These are phyloP conservation scores for Sinocyclocheilus anophthalmus DNA, from an alignment of 2,113 vertebrate species.

Conservation along the genomic window DNA sequence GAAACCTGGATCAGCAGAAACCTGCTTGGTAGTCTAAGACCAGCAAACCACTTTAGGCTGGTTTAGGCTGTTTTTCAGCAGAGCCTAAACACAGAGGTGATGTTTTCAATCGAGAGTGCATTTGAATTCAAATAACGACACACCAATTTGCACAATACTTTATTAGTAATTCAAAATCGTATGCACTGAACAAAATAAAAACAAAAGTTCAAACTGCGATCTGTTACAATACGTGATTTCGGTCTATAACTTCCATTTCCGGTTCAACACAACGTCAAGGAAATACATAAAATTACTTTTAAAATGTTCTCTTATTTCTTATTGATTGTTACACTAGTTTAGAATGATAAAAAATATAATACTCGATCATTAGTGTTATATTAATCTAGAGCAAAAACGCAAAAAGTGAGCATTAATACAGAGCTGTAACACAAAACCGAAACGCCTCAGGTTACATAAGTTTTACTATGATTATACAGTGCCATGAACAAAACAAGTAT, in stretches of 20 bases:
- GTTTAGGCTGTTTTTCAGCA: not conserved
- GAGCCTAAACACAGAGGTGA: not conserved
- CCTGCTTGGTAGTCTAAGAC: no score
- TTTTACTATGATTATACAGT: slow-evolving; percentile 55
- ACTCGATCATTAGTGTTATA: slow-evolving; percentile 47
- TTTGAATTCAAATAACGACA: slow-evolving; percentile 14
- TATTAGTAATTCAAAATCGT: slow-evolving; percentile 54
- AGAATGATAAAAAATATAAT: slow-evolving; percentile 57
- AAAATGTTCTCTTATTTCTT: slow-evolving; percentile 56
- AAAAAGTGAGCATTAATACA: slow-evolving; percentile 45
- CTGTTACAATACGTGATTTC: slow-evolving; percentile 36
- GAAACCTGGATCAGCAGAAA: no score
- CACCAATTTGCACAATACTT: slow-evolving; percentile 47
- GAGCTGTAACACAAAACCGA: slow-evolving; percentile 51
- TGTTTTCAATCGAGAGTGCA: no score
- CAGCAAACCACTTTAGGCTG: no score
- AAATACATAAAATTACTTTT: slow-evolving; percentile 51
- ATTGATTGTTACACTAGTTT: slow-evolving; percentile 46
- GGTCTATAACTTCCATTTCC: not conserved
- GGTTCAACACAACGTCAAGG: slow-evolving; percentile 47
- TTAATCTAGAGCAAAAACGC: slow-evolving; percentile 47
- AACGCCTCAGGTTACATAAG: slow-evolving; percentile 48
- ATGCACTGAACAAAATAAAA: slow-evolving; percentile 38
- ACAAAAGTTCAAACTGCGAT: slow-evolving; percentile 18
- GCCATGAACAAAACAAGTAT: slow-evolving; percentile 53